Conservation (phyloP, 2,113 vertebrate genomes). For the Bufo bufo region DNA sequence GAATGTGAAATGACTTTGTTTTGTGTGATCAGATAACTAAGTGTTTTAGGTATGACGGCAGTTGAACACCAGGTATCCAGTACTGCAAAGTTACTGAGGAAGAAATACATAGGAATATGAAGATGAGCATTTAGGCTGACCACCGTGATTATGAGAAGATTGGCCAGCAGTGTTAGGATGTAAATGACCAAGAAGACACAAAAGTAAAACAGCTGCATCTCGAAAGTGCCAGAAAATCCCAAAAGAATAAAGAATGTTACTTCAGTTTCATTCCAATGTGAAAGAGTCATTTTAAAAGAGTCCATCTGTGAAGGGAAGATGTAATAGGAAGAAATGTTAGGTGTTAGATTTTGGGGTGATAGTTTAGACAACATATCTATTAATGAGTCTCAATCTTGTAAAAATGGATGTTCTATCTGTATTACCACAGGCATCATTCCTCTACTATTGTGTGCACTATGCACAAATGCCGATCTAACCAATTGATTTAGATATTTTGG, state of each 20-base stretch:
- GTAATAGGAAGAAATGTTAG: neutral
- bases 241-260: slow-evolving; percentile 50
- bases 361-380: neutral
- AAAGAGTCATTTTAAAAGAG: neutral
- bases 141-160: slow-evolving; percentile 48
- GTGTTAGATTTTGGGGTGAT: neutral
- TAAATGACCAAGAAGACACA: slow-evolving; percentile 51
- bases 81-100: slow-evolving; percentile 60
- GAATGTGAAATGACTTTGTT: slow-evolving; percentile 57
- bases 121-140: slow-evolving; percentile 45
- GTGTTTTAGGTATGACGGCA: slow-evolving; percentile 53
- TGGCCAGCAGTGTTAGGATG: slow-evolving; percentile 56
- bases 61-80: slow-evolving; percentile 60
- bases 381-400: no score
- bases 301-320: slow-evolving; percentile 1
- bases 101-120: slow-evolving; percentile 61
- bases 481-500: no score
- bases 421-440: no score
- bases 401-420: no score
- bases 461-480: no score
- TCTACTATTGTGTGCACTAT: no score
- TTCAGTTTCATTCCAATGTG: slow-evolving; percentile 8
- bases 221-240: slow-evolving; percentile 50
- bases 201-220: slow-evolving; percentile 47
- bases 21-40: slow-evolving; percentile 52